A percentile compares a stretch with the other conserved stretches of the same genome.
phyloP scores from a whole-genome alignment of 2,113 vertebrate genomes.

The Chaenocephalus aceratus region DNA sequence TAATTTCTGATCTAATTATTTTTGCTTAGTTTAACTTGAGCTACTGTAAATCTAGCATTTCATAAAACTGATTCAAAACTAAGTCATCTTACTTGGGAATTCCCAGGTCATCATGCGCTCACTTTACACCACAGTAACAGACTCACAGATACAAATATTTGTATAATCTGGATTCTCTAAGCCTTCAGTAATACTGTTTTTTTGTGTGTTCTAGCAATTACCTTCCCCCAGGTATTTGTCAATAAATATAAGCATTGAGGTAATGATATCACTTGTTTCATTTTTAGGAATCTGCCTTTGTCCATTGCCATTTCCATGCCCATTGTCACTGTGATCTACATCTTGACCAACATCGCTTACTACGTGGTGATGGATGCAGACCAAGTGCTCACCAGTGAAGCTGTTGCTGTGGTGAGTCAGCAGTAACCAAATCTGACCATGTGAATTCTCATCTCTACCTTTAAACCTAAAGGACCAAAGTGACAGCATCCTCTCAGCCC shows the following conservation, averaged over 20 bases:
- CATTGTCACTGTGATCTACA: constrained; percentile 87
- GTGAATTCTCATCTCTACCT: background rate
- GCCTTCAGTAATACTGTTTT: background rate
- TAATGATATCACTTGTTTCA: background rate
- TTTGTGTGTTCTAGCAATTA: background rate
- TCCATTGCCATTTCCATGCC: constrained; percentile 89
- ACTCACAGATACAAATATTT: background rate
- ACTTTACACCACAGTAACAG: background rate
- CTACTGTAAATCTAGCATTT: background rate
- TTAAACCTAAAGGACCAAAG: constrained; percentile 39
- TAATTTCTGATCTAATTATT: background rate
- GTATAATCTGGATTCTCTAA: background rate
- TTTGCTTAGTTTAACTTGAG: background rate
- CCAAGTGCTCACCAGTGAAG: constrained; percentile 81
- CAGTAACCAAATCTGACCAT: background rate
- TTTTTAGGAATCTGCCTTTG: constrained; percentile 84
- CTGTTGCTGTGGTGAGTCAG: constrained; percentile 87
- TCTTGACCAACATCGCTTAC: constrained; percentile 87
- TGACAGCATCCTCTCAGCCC: constrained; percentile 54
- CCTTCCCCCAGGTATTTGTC: background rate
- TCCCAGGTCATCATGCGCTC: background rate
- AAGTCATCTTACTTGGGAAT: background rate
- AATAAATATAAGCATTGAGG: background rate
- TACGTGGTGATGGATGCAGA: constrained; percentile 83
- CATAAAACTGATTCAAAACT: background rate